Conservation (phyloP, 53 echinoderm and acorn worm genomes). For the Apostichopus leukothele region DNA sequence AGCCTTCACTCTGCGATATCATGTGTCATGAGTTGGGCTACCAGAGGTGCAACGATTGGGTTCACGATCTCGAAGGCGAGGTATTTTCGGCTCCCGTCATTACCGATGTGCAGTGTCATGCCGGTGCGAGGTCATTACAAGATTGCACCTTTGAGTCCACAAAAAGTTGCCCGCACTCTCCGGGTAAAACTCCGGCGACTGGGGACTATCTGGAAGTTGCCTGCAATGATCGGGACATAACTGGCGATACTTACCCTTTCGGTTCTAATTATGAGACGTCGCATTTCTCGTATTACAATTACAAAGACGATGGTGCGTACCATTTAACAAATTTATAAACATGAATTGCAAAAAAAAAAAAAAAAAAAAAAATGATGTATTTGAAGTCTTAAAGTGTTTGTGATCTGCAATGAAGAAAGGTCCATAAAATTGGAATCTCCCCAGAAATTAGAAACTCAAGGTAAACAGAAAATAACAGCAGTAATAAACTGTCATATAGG, state of each 20-base stretch:
- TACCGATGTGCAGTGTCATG: background rate
- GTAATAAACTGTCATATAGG: too few species aligned
- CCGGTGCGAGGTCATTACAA: background rate
- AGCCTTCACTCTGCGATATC: background rate
- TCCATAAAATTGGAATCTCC: too few species aligned
- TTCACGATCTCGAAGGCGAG: background rate
- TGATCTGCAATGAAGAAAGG: too few species aligned
- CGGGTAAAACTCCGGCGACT: background rate
- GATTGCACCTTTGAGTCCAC: background rate
- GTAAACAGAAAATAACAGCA: too few species aligned
- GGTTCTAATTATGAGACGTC: too few species aligned
- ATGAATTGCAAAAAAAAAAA: too few species aligned
- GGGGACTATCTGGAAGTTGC: background rate
- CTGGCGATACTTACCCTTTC: background rate
- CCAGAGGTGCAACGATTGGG: background rate
- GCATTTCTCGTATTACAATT: too few species aligned
- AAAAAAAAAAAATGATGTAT: too few species aligned
- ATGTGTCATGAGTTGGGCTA: constrained; percentile 4
- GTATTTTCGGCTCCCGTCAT: background rate
- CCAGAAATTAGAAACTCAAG: too few species aligned
- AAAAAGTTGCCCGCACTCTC: background rate
- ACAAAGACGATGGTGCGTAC: too few species aligned
- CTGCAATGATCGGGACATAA: background rate
- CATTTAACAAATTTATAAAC: too few species aligned
- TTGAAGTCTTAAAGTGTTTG: too few species aligned